A percentile compares a stretch with the other conserved stretches of the same genome.
These are phyloP conservation scores for Aix galericulata DNA, from an alignment of 2,113 vertebrate species.

Conservation along the genomic window DNA sequence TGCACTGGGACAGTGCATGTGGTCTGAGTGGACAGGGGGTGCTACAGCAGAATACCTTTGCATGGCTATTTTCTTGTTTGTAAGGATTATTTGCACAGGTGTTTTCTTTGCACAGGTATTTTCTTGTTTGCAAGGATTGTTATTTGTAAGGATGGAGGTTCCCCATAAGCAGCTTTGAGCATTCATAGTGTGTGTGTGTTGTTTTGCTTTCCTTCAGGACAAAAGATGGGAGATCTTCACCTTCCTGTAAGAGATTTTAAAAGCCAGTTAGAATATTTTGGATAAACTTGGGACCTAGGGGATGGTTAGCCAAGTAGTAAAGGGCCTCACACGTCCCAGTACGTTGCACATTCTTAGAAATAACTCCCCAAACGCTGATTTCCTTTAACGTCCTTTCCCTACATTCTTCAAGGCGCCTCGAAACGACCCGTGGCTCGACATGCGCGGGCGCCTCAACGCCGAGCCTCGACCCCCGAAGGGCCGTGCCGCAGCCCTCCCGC, in stretches of 20 bases:
- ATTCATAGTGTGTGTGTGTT: not conserved
- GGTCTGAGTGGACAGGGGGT: not conserved
- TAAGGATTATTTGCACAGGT: too few species aligned
- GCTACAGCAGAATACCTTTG: not conserved
- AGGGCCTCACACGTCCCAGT: not conserved
- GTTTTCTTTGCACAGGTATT: not conserved
- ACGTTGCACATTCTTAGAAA: not conserved
- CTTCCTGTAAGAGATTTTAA: not conserved
- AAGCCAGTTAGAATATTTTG: not conserved
- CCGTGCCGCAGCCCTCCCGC: too few species aligned
- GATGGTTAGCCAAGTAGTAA: not conserved
- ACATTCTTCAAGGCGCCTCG: not conserved
- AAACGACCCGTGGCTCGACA: not conserved
- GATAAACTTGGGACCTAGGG: not conserved
- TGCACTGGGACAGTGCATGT: fast-evolving
- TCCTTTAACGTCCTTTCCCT: not conserved
- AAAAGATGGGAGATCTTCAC: not conserved
- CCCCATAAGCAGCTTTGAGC: not conserved
- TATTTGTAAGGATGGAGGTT: not conserved
- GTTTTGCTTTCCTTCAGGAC: not conserved
- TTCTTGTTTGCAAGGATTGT: not conserved
- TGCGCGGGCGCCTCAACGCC: too few species aligned
- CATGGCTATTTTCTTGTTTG: not conserved
- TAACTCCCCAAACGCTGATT: not conserved
- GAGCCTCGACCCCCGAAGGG: too few species aligned